These are phyloP conservation scores for Triplophysa bombifrons DNA, from an alignment of 2,797 vertebrate species.

Conservation along the genomic window DNA sequence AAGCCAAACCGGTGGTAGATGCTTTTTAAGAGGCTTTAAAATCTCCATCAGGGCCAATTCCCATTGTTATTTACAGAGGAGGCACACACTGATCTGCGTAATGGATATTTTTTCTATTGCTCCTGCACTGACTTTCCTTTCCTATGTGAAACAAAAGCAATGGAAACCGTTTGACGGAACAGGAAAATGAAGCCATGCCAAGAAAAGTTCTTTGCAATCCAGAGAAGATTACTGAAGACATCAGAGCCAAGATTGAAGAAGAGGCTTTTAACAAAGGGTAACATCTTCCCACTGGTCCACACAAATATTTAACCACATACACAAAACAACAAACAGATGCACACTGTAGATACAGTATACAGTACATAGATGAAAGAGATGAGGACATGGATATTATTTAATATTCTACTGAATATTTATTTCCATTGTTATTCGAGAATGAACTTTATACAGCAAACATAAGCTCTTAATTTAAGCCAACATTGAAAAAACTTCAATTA, in stretches of 20 bases:
- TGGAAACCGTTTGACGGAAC: slow-evolving; percentile 83
- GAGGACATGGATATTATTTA: too few species aligned
- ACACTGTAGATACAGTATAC: background rate
- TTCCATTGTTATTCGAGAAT: too few species aligned
- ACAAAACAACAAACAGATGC: background rate
- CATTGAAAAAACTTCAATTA: too few species aligned
- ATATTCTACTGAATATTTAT: too few species aligned
- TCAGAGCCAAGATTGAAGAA: slow-evolving; percentile 91
- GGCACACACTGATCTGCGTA: slow-evolving; percentile 46
- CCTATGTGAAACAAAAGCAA: slow-evolving; percentile 79
- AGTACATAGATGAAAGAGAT: too few species aligned
- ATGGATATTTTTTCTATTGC: slow-evolving; percentile 32
- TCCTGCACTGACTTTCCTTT: slow-evolving; percentile 68
- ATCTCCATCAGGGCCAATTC: slow-evolving; percentile 46
- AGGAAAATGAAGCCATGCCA: slow-evolving; percentile 78
- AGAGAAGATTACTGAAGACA: slow-evolving; percentile 85
- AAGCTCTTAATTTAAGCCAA: too few species aligned
- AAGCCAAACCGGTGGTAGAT: slow-evolving; percentile 21
- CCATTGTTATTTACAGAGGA: slow-evolving; percentile 44
- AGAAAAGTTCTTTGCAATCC: slow-evolving; percentile 72
- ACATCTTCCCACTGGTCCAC: slow-evolving; percentile 24
- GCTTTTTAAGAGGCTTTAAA: slow-evolving; percentile 42
- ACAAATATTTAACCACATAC: background rate
- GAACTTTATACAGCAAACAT: too few species aligned
- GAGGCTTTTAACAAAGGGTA: slow-evolving; percentile 92